phyloP scores from a whole-genome alignment of 2,888 invertebrate genomes.

The Stictocephala bisonia region DNA sequence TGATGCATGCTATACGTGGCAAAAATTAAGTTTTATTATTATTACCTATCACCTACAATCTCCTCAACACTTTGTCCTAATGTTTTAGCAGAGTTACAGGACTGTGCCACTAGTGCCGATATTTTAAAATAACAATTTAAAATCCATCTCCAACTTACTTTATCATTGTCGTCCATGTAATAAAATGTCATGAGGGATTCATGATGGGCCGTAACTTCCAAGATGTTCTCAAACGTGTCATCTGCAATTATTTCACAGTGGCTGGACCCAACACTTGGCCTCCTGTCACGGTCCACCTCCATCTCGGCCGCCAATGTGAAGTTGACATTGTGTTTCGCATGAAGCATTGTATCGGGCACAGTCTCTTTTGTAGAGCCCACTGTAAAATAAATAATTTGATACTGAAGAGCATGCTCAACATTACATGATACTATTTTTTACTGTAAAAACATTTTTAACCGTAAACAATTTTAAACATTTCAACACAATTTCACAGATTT shows the following conservation, averaged over 20 bases:
- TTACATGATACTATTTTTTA: neutral
- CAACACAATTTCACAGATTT: no score
- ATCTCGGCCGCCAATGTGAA: neutral
- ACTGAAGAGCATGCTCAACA: no score
- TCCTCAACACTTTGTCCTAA: no score
- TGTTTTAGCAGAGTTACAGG: no score
- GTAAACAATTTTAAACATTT: no score
- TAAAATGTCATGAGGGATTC: slow-evolving; percentile 93
- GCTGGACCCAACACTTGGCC: slow-evolving; percentile 62
- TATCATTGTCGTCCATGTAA: slow-evolving; percentile 88
- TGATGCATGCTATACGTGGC: no score
- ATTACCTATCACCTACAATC: no score
- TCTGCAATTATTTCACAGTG: slow-evolving; percentile 63
- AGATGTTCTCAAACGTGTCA: slow-evolving; percentile 70
- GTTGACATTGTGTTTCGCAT: slow-evolving; percentile 12
- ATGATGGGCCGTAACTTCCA: slow-evolving; percentile 78
- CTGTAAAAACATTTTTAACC: no score
- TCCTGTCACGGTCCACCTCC: slow-evolving; percentile 53
- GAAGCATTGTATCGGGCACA: slow-evolving; percentile 23
- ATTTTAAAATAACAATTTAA: neutral
- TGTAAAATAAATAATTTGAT: neutral
- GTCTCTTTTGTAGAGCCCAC: slow-evolving; percentile 36
- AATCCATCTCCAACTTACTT: slow-evolving; percentile 67
- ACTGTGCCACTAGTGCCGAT: no score
- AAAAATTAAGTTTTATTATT: neutral